phyloP scores from a whole-genome alignment of 2,888 invertebrate species.

The Dicycla oo region DNA sequence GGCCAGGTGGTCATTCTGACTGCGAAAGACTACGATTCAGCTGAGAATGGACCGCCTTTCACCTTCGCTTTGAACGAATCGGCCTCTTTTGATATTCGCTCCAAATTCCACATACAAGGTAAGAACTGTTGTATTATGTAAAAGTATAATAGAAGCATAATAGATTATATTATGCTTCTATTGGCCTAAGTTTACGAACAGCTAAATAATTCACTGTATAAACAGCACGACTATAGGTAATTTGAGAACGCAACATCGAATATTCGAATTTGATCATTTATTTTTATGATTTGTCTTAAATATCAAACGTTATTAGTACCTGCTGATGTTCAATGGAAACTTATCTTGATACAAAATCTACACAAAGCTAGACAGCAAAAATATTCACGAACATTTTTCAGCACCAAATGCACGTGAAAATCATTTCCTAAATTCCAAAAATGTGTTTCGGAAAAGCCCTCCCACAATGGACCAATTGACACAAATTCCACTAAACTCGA shows the following conservation, averaged over 20 bases:
- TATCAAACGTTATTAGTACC: slow-evolving; percentile 6
- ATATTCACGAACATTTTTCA: slow-evolving; percentile 11
- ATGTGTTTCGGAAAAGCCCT: slow-evolving; percentile 27
- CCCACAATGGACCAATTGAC: slow-evolving; percentile 59
- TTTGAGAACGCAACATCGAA: slow-evolving; percentile 17
- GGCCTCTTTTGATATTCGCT: slow-evolving; percentile 92
- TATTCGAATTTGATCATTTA: slow-evolving; percentile 8
- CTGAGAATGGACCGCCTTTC: slow-evolving; percentile 96
- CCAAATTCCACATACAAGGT: slow-evolving; percentile 93
- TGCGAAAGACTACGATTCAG: slow-evolving; percentile 95
- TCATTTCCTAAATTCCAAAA: slow-evolving; percentile 26
- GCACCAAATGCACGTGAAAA: slow-evolving; percentile 17
- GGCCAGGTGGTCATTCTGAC: slow-evolving; percentile 93
- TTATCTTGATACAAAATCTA: background rate
- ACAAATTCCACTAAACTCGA: slow-evolving; percentile 63
- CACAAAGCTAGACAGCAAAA: background rate
- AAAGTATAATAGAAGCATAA: slow-evolving; percentile 4
- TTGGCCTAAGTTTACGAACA: background rate
- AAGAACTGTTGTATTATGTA: slow-evolving; percentile 68
- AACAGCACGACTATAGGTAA: no score
- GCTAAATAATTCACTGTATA: no score
- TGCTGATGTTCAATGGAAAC: background rate
- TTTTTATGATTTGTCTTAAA: slow-evolving; percentile 16
- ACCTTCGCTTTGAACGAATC: slow-evolving; percentile 92
- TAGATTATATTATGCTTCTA: no score